Percentiles rank a stretch among this genome's conserved stretches.
These are phyloP conservation scores for Pseudolaguvia tuberculata DNA, from an alignment of 2,113 vertebrate species.

Conservation along the genomic window DNA sequence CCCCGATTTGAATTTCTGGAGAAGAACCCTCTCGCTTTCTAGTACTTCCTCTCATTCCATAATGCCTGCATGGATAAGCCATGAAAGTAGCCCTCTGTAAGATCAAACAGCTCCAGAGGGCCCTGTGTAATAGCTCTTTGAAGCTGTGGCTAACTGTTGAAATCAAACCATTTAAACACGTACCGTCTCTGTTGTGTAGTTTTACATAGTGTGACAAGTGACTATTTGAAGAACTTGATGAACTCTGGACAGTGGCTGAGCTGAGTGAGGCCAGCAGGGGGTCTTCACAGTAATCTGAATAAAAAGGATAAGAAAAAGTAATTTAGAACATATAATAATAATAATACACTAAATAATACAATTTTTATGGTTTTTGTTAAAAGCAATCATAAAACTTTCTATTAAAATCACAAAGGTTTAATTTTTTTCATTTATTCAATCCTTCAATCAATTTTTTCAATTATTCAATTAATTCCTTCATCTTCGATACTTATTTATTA, in stretches of 20 bases:
- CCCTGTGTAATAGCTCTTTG: not conserved
- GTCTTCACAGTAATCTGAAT: conserved; percentile 52
- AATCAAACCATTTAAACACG: conserved; percentile 11
- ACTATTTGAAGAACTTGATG: conserved; percentile 45
- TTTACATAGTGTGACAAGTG: conserved; percentile 44
- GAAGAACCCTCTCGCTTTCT: conserved; percentile 31
- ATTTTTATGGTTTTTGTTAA: too few relatives aligned
- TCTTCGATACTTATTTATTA: too few relatives aligned
- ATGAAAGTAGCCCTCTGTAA: not conserved
- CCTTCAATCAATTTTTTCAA: too few relatives aligned
- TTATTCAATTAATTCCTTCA: too few relatives aligned
- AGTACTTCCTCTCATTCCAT: conserved; percentile 12
- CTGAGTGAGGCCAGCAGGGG: conserved; percentile 43
- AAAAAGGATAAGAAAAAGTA: not conserved
- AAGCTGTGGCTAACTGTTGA: conserved; percentile 10
- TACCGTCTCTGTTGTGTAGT: conserved; percentile 50
- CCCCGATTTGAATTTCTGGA: conserved; percentile 12
- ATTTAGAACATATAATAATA: too few relatives aligned
- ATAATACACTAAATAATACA: too few relatives aligned
- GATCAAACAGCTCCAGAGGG: conserved; percentile 2
- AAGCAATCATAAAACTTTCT: too few relatives aligned
- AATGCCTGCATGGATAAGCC: conserved; percentile 6
- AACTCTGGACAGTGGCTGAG: conserved; percentile 45
- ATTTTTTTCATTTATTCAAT: too few relatives aligned
- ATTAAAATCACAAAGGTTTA: too few relatives aligned